A percentile compares a stretch with the other conserved stretches of the same genome.
Evolutionary conservation across 2,113 vertebrate species (phyloP).

Genomic region (Sardina pilchardus): DNA sequence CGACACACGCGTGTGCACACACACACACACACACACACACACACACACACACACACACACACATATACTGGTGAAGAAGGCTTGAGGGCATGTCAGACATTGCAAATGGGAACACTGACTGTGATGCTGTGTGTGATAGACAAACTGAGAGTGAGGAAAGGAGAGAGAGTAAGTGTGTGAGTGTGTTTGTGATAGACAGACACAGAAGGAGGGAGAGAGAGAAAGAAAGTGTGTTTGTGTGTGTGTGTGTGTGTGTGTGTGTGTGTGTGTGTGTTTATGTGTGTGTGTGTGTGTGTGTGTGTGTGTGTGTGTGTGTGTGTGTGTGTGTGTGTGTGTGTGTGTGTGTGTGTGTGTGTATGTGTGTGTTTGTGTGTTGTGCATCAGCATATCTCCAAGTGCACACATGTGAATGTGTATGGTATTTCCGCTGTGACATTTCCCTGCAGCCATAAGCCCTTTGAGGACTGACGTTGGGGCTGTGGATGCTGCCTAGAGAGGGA

Average conservation of each 20-base stretch:
- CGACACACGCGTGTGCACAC: background rate
- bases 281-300: constrained; percentile 26
- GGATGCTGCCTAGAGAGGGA: background rate
- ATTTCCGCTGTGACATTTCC: constrained; percentile 25
- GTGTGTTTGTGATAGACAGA: no score
- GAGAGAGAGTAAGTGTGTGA: no score
- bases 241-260: constrained; percentile 24
- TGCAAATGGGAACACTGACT: background rate
- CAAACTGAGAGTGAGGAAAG: no score
- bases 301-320: constrained; percentile 14
- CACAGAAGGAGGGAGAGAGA: no score
- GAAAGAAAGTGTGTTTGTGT: background rate
- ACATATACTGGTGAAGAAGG: constrained; percentile 18
- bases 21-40: background rate
- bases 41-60: no score
- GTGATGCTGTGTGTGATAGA: background rate
- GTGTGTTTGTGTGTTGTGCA: no score
- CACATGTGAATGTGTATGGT: constrained; percentile 13
- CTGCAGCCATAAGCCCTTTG: background rate
- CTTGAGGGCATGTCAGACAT: constrained; percentile 8
- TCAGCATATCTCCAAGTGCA: background rate
- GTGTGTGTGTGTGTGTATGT: constrained; percentile 17
- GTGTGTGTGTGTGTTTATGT: constrained; percentile 18
- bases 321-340: background rate
- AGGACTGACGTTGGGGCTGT: background rate